Percentiles rank a stretch among this genome's conserved stretches.
Conservation (phyloP, 92 coral and sea anemone genomes). For the Scolanthus callimorphus region DNA sequence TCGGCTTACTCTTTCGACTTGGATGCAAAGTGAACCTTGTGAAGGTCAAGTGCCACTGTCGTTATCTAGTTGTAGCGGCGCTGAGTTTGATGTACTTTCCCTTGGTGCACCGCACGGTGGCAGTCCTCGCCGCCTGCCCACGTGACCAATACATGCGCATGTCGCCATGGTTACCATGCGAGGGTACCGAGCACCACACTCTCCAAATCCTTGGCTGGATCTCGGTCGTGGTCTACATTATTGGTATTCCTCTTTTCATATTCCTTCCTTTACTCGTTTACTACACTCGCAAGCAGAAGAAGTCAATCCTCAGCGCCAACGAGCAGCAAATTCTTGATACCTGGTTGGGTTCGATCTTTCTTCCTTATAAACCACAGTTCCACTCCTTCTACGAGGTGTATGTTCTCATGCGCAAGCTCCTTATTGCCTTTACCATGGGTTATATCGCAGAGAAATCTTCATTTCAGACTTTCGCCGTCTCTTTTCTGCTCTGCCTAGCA, state of each 20-base stretch:
- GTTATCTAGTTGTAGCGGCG: conserved; percentile 23
- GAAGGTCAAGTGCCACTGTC: conserved; percentile 19
- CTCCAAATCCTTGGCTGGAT: conserved; percentile 17
- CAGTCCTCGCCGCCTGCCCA: conserved; percentile 41
- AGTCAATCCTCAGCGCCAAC: neutral
- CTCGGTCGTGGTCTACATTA: conserved; percentile 11
- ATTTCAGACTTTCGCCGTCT: conserved; percentile 48
- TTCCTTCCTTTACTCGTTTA: conserved; percentile 37
- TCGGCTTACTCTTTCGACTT: conserved; percentile 5
- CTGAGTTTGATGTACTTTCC: conserved; percentile 60
- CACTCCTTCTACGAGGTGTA: conserved; percentile 35
- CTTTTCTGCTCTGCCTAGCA: conserved; percentile 24
- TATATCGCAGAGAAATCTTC: conserved; percentile 33
- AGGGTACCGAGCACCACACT: conserved; percentile 3
- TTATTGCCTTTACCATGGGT: conserved; percentile 53
- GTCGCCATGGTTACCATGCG: conserved; percentile 56
- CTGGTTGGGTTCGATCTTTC: conserved; percentile 37
- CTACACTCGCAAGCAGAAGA: conserved; percentile 7
- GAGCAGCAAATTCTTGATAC: conserved; percentile 21
- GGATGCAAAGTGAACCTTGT: neutral
- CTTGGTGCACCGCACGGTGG: conserved; percentile 41
- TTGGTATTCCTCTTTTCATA: conserved; percentile 30
- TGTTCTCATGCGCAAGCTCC: conserved; percentile 52
- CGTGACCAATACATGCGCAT: conserved; percentile 24
- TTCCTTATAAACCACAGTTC: conserved; percentile 17